These are phyloP conservation scores for Miltochrista miniata DNA, from an alignment of 2,888 invertebrate species.

Conservation along the genomic window DNA sequence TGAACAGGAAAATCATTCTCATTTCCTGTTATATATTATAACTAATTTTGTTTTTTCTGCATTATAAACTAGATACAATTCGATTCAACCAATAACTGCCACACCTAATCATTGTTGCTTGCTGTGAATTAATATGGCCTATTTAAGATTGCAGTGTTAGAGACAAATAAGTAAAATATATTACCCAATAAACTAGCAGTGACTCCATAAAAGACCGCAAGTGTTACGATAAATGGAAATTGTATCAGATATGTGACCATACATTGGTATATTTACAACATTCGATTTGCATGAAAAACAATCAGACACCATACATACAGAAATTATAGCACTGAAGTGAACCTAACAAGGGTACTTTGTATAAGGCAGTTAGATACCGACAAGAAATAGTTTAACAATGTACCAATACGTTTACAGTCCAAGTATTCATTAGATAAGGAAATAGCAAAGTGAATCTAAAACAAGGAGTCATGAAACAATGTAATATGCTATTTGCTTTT, in stretches of 20 bases:
- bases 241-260: slow-evolving; percentile 64
- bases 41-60: no score
- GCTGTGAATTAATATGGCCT: slow-evolving; percentile 27
- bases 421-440: slow-evolving; percentile 60
- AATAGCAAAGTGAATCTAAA: slow-evolving; percentile 15
- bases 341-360: slow-evolving; percentile 70
- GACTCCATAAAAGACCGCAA: slow-evolving; percentile 39
- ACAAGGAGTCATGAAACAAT: background rate
- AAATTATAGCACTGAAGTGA: slow-evolving; percentile 64
- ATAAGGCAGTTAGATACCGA: slow-evolving; percentile 56
- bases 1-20: no score
- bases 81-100: slow-evolving; percentile 15
- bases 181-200: slow-evolving; percentile 33
- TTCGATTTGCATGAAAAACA: slow-evolving; percentile 69
- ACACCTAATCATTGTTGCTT: slow-evolving; percentile 27
- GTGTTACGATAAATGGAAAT: slow-evolving; percentile 63
- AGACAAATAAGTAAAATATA: slow-evolving; percentile 30
- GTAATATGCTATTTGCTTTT: no score
- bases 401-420: slow-evolving; percentile 69
- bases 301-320: slow-evolving; percentile 59
- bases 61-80: background rate
- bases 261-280: slow-evolving; percentile 66
- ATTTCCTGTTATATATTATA: no score
- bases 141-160: slow-evolving; percentile 25
- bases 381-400: slow-evolving; percentile 70